Conservation (phyloP, 1,140 invertebrate species). For the Nasonia giraulti region DNA sequence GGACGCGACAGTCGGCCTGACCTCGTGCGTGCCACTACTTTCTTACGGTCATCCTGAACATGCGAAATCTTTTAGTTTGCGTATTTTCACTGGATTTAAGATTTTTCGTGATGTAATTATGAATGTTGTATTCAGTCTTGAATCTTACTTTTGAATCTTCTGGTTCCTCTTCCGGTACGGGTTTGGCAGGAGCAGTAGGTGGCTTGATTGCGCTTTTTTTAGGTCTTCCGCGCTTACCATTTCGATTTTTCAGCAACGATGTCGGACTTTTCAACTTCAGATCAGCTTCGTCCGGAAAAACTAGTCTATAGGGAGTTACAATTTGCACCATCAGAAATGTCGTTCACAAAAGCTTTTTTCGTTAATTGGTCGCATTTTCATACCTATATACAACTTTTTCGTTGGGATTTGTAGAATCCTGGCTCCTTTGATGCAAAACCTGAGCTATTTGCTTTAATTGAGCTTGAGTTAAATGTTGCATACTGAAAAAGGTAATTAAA, state of each 20-base stretch:
- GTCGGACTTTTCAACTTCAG: constrained; percentile 57
- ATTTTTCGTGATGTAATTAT: not conserved
- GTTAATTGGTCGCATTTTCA: constrained; percentile 16
- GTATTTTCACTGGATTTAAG: not conserved
- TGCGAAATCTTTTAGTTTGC: constrained; percentile 28
- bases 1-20: constrained; percentile 80
- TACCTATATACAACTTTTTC: constrained; percentile 79
- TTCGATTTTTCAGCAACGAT: constrained; percentile 62
- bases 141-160: constrained; percentile 64
- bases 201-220: constrained; percentile 62
- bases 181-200: constrained; percentile 53
- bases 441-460: constrained; percentile 80
- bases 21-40: constrained; percentile 76
- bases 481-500: constrained; percentile 69
- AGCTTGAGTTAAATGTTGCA: constrained; percentile 76
- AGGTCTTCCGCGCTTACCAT: constrained; percentile 69
- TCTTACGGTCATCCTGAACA: constrained; percentile 76
- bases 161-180: constrained; percentile 60
- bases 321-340: constrained; percentile 8
- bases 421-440: constrained; percentile 75
- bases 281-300: constrained; percentile 72
- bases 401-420: constrained; percentile 69
- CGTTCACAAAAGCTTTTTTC: not conserved
- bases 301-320: constrained; percentile 63
- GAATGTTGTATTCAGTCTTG: not conserved